Evolutionary conservation across 1,140 invertebrate species (phyloP).

Genomic region (Chrysopa pallens): DNA sequence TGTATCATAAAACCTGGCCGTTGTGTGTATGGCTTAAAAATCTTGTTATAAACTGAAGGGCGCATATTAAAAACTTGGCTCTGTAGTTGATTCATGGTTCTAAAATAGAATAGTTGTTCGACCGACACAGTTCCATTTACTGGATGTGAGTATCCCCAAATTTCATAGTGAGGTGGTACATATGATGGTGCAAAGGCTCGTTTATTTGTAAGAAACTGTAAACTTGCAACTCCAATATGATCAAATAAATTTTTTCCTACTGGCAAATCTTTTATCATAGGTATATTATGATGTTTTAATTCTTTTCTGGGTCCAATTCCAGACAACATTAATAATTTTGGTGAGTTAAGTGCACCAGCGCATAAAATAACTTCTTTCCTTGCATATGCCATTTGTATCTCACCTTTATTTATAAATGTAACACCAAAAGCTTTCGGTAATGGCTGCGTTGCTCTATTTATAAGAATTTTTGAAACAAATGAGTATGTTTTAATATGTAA

Average conservation of each 20-base stretch:
- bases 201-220: not conserved
- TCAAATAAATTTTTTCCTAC: constrained; percentile 49
- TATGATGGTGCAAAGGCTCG: not conserved
- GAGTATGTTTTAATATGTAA: constrained; percentile 45
- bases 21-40: constrained; percentile 50
- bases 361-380: constrained; percentile 48
- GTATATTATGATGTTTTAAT: constrained; percentile 38
- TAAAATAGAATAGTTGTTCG: not conserved
- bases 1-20: constrained; percentile 62
- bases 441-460: constrained; percentile 26
- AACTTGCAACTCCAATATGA: constrained; percentile 23
- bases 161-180: not conserved
- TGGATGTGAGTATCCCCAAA: not conserved
- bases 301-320: constrained; percentile 52
- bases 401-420: constrained; percentile 29
- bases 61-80: no score
- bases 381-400: constrained; percentile 24
- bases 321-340: constrained; percentile 53
- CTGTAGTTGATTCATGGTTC: not conserved
- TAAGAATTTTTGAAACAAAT: constrained; percentile 36
- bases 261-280: constrained; percentile 32
- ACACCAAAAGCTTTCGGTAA: constrained; percentile 35
- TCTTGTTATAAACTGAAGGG: constrained; percentile 33
- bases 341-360: constrained; percentile 46
- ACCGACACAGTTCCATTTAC: not conserved